Conservation (phyloP, 2,888 invertebrate species). For the Apodemia duryi region DNA sequence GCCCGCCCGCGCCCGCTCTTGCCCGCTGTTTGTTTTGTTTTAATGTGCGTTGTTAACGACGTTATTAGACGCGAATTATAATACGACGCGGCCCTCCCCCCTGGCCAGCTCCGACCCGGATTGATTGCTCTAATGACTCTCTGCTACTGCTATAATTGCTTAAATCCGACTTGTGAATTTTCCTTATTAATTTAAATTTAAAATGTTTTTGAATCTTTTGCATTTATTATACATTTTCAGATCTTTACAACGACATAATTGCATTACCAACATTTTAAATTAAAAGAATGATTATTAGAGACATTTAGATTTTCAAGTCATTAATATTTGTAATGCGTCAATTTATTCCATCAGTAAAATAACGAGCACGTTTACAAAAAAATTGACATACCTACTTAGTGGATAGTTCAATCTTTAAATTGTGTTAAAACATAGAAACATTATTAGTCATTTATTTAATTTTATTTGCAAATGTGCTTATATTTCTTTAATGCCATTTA, state of each 20-base stretch:
- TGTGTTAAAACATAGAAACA: no score
- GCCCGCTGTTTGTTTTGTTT: conserved; percentile 76
- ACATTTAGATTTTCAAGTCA: background rate
- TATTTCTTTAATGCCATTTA: no score
- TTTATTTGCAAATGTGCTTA: no score
- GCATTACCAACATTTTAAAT: background rate
- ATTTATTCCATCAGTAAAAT: background rate
- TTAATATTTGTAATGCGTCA: background rate
- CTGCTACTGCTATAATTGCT: conserved; percentile 69
- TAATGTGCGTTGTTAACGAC: conserved; percentile 78
- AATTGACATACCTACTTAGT: background rate
- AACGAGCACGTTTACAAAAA: background rate
- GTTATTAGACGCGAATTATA: conserved; percentile 75
- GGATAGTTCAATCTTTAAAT: background rate
- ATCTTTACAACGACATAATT: conserved; percentile 15
- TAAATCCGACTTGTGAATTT: conserved; percentile 59
- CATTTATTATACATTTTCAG: conserved; percentile 28
- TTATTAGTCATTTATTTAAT: no score
- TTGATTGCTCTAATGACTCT: conserved; percentile 73
- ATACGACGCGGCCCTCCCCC: conserved; percentile 42
- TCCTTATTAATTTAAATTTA: conserved; percentile 47
- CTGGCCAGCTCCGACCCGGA: conserved; percentile 39
- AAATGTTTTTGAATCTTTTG: conserved; percentile 38
- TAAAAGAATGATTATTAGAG: background rate
- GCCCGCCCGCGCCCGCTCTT: conserved; percentile 56